phyloP scores from a whole-genome alignment of 1,140 invertebrate species.

The Ips typographus region DNA sequence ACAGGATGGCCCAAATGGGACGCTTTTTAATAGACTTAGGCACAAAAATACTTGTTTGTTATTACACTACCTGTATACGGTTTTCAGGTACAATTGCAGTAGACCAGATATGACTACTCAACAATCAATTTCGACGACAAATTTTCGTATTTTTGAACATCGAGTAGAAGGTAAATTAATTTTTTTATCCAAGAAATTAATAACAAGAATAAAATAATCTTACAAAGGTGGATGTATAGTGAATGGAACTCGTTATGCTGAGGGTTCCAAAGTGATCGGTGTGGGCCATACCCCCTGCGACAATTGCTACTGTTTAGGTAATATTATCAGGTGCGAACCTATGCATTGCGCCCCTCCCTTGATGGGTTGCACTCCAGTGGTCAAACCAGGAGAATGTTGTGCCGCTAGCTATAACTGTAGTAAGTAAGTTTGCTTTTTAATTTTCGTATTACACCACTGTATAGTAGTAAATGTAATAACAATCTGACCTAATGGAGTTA shows the following conservation, averaged over 20 bases:
- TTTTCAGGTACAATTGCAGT: neutral
- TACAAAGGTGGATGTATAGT: constrained; percentile 64
- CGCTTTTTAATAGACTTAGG: too few species aligned
- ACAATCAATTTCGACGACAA: neutral
- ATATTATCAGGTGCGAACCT: constrained; percentile 71
- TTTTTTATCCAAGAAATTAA: constrained; percentile 11
- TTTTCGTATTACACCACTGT: neutral
- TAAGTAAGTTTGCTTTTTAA: constrained; percentile 52
- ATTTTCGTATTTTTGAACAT: neutral
- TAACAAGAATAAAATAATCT: constrained; percentile 13
- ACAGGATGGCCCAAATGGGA: too few species aligned
- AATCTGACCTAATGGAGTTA: too few species aligned
- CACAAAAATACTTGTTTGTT: too few species aligned
- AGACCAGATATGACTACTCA: neutral
- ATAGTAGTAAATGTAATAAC: neutral
- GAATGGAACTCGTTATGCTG: constrained; percentile 61
- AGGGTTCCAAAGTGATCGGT: constrained; percentile 74
- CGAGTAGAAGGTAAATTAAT: neutral
- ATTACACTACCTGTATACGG: too few species aligned
- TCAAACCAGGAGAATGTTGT: constrained; percentile 77
- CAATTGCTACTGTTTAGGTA: constrained; percentile 80
- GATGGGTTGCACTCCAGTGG: constrained; percentile 73
- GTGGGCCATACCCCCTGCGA: constrained; percentile 65
- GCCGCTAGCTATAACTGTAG: constrained; percentile 81
- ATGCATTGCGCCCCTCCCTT: constrained; percentile 73